Conservation (phyloP, 2,888 invertebrate genomes). For the Melangyna quadrimaculata region DNA sequence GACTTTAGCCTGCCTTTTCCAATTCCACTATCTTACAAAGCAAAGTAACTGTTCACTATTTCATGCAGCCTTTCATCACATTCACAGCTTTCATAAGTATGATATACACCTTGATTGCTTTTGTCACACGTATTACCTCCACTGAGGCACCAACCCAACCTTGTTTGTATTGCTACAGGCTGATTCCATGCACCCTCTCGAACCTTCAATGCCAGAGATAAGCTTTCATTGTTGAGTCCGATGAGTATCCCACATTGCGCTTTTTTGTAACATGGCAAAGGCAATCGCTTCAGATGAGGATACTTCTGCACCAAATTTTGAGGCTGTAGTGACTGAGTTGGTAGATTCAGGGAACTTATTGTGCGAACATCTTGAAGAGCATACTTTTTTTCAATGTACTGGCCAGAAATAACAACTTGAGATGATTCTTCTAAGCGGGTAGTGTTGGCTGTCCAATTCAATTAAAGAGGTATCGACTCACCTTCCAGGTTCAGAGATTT, state of each 20-base stretch:
- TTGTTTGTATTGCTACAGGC: not conserved
- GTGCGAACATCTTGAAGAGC: not conserved
- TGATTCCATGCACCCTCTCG: too few species aligned
- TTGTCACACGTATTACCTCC: not conserved
- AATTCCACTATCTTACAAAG: not conserved
- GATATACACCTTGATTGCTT: not conserved
- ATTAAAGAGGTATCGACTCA: not conserved
- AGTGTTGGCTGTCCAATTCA: constrained; percentile 28
- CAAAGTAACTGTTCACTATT: too few species aligned
- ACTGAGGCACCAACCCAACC: not conserved
- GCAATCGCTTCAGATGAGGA: not conserved
- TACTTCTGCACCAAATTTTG: not conserved
- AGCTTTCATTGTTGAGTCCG: not conserved
- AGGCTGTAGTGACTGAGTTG: too few species aligned
- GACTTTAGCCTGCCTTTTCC: not conserved
- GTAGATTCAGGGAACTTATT: not conserved
- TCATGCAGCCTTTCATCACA: not conserved
- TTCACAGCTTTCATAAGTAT: not conserved
- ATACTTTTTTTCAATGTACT: not conserved
- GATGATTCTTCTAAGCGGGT: not conserved
- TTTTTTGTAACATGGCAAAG: not conserved
- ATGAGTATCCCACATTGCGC: not conserved
- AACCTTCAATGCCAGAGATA: too few species aligned
- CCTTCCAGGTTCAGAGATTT: constrained; percentile 12
- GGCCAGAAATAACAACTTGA: not conserved